A percentile compares a stretch with the other conserved stretches of the same genome.
These are phyloP conservation scores for Todiramphus chloris DNA, from an alignment of 2,113 vertebrate species.

Conservation along the genomic window DNA sequence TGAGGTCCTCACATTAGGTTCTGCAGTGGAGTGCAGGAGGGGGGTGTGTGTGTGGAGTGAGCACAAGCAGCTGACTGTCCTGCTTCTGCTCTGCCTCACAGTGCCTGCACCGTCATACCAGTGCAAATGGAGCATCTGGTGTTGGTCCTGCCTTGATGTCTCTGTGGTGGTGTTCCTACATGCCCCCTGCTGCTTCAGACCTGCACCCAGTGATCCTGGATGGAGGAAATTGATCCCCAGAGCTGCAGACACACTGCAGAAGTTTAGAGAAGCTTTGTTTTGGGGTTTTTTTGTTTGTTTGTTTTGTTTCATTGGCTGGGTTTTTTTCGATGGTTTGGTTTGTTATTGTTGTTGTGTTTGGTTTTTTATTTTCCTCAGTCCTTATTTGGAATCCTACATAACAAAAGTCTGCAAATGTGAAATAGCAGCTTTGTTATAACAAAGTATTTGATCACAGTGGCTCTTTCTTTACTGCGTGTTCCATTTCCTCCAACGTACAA, in stretches of 20 bases:
- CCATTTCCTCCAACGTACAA: background rate
- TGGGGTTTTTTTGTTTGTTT: too few relatives aligned
- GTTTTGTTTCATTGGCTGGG: too few relatives aligned
- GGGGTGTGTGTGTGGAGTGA: background rate
- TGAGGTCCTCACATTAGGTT: background rate
- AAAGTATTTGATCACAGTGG: background rate
- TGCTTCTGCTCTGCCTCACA: background rate
- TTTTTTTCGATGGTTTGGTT: background rate
- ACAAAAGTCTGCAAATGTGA: background rate
- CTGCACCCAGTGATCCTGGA: background rate
- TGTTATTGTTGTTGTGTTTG: too few relatives aligned
- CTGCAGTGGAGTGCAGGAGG: background rate
- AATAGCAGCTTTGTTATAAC: background rate
- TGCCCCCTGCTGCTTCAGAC: background rate
- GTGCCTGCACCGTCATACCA: background rate
- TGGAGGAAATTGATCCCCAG: background rate
- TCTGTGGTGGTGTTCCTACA: background rate
- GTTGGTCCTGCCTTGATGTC: background rate
- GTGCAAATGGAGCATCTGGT: background rate
- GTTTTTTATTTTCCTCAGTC: too few relatives aligned
- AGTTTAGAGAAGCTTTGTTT: background rate
- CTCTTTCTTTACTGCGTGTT: background rate
- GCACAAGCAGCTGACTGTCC: background rate
- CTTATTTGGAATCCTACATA: background rate
- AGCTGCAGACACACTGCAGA: background rate